A percentile compares a stretch with the other conserved stretches of the same genome.
Evolutionary conservation across 2,888 invertebrate species (phyloP).

Genomic region (Eristalinus aeneus): DNA sequence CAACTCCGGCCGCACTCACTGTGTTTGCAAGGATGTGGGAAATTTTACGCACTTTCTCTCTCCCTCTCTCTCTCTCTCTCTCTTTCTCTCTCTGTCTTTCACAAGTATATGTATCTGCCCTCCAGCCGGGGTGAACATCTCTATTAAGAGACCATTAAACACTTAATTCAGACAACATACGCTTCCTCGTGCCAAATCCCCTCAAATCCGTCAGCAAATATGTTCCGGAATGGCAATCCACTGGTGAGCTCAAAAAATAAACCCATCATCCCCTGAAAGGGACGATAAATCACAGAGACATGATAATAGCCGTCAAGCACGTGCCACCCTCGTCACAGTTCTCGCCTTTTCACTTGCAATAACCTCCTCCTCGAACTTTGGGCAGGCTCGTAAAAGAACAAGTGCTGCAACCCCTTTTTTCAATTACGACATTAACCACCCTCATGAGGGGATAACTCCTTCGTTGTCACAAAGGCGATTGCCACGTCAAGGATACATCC

Average conservation of each 20-base stretch:
- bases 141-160: slow-evolving; percentile 70
- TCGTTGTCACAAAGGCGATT: slow-evolving; percentile 67
- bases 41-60: neutral
- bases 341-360: slow-evolving; percentile 66
- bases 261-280: slow-evolving; percentile 51
- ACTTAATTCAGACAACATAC: slow-evolving; percentile 67
- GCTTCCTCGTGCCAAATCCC: slow-evolving; percentile 53
- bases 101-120: slow-evolving; percentile 25
- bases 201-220: slow-evolving; percentile 60
- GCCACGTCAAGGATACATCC: slow-evolving; percentile 62
- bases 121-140: slow-evolving; percentile 41
- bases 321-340: slow-evolving; percentile 72
- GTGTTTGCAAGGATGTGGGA: neutral
- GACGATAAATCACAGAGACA: slow-evolving; percentile 73
- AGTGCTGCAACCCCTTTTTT: slow-evolving; percentile 70
- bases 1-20: neutral
- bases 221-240: slow-evolving; percentile 22
- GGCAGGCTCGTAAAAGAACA: slow-evolving; percentile 62
- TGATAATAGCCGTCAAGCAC: slow-evolving; percentile 74
- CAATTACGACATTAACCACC: slow-evolving; percentile 68
- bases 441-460: slow-evolving; percentile 63
- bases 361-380: neutral
- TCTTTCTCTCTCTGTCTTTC: neutral
- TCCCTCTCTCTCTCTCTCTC: neutral
- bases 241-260: slow-evolving; percentile 32